Conservation (phyloP, 2,797 vertebrate species). For the Microctenopoma steveboyesi region DNA sequence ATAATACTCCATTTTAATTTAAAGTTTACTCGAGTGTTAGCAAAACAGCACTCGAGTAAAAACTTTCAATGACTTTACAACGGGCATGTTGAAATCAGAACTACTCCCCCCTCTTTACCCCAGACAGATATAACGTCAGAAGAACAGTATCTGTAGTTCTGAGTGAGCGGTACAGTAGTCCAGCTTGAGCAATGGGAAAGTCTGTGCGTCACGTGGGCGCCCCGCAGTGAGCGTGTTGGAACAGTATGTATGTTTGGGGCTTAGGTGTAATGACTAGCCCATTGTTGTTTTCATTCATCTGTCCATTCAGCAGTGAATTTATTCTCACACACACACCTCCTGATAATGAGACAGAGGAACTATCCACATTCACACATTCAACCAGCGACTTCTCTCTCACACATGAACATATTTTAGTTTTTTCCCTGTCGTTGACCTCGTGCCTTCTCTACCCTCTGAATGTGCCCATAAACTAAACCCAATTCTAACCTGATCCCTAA, state of each 20-base stretch:
- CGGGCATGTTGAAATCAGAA: too few relatives aligned
- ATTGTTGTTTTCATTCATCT: constrained; percentile 50
- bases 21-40: too few relatives aligned
- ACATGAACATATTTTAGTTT: neutral
- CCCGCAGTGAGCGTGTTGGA: constrained; percentile 16
- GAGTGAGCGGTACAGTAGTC: neutral
- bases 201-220: too few relatives aligned
- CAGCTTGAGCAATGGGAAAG: too few relatives aligned
- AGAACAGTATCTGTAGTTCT: too few relatives aligned
- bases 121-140: too few relatives aligned
- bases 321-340: constrained; percentile 8
- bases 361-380: constrained; percentile 36
- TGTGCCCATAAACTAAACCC: too few relatives aligned
- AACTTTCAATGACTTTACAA: too few relatives aligned
- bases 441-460: neutral
- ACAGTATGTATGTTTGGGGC: constrained; percentile 27
- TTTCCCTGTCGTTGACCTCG: neutral
- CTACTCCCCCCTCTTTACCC: too few relatives aligned
- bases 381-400: constrained; percentile 4
- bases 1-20: too few relatives aligned
- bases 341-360: constrained; percentile 23
- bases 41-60: too few relatives aligned
- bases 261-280: constrained; percentile 31
- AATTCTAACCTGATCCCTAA: neutral
- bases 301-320: constrained; percentile 34